A percentile compares a stretch with the other conserved stretches of the same genome.
Conservation (phyloP, 2,797 vertebrate species). For the Spondyliosoma cantharus region DNA sequence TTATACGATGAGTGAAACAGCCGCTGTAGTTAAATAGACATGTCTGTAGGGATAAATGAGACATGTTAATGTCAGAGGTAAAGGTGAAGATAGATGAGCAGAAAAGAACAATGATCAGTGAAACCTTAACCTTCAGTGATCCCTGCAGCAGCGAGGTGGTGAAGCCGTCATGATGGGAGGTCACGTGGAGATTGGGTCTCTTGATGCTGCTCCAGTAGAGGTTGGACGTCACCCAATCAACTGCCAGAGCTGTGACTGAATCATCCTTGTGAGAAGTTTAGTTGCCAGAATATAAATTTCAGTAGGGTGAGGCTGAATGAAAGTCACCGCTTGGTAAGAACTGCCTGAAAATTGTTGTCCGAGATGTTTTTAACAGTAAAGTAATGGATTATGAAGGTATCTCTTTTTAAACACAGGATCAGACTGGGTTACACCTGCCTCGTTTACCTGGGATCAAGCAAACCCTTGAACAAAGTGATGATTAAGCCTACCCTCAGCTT, state of each 20-base stretch:
- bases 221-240: conserved; percentile 92
- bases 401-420: neutral
- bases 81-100: neutral
- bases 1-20: neutral
- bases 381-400: neutral
- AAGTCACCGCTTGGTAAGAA: neutral
- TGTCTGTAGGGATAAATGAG: neutral
- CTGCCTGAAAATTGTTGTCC: neutral
- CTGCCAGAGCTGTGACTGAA: conserved; percentile 82
- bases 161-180: conserved; percentile 75
- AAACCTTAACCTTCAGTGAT: conserved; percentile 71
- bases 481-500: conserved; percentile 69
- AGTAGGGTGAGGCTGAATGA: neutral
- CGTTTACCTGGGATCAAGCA: no score
- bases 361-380: neutral
- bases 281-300: neutral
- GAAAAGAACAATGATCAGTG: neutral
- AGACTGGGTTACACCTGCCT: no score
- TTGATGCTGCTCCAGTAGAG: conserved; percentile 90
- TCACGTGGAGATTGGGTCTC: conserved; percentile 81
- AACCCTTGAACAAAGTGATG: no score
- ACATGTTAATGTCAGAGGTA: no score
- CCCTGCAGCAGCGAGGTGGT: conserved; percentile 78
- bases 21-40: neutral
- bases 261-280: conserved; percentile 63